Conservation (phyloP, 2,113 vertebrate genomes). For the Chelonoidis abingdonii region DNA sequence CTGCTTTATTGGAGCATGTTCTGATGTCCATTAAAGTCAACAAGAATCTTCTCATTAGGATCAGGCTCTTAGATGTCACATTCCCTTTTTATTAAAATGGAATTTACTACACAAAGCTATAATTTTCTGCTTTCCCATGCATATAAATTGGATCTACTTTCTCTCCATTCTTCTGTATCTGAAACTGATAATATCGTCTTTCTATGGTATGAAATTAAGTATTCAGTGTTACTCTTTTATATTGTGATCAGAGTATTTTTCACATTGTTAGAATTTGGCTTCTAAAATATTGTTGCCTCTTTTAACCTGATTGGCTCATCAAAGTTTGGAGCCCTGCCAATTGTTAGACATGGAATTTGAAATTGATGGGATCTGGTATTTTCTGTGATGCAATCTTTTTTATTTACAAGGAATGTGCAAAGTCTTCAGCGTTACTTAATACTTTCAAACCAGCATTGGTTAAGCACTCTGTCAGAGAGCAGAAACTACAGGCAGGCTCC, state of each 20-base stretch:
- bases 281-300: neutral
- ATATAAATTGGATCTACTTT: neutral
- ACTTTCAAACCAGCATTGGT: neutral
- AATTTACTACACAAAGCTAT: neutral
- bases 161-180: neutral
- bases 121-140: neutral
- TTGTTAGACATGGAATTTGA: neutral
- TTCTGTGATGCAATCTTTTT: neutral
- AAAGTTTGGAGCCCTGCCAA: neutral
- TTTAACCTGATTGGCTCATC: neutral
- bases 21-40: neutral
- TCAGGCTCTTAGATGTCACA: neutral
- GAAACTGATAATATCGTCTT: neutral
- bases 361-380: neutral
- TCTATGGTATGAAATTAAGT: neutral
- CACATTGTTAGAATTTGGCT: neutral
- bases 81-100: neutral
- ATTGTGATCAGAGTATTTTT: neutral
- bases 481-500: neutral
- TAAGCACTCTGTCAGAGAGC: neutral
- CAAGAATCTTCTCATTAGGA: neutral
- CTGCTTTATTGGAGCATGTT: neutral
- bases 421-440: neutral
- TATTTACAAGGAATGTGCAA: neutral
- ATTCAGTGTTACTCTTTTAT: neutral